Percentiles rank a stretch among this genome's conserved stretches.
Evolutionary conservation across 2,888 invertebrate species (phyloP).

Genomic region (Heliconius charithonia): DNA sequence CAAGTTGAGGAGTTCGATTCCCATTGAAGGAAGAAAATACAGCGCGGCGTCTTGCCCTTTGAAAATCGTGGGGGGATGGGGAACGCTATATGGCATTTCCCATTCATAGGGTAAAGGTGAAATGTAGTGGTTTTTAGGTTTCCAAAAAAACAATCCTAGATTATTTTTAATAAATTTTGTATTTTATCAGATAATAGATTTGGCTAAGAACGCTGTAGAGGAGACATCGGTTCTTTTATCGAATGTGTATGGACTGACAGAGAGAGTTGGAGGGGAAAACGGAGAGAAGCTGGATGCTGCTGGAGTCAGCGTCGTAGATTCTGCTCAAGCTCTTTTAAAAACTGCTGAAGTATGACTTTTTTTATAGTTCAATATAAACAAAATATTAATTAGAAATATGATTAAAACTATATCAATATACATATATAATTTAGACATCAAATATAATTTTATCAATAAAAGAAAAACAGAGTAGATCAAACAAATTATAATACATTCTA

Average conservation of each 20-base stretch:
- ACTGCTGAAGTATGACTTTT: slow-evolving; percentile 53
- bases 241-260: slow-evolving; percentile 49
- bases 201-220: slow-evolving; percentile 45
- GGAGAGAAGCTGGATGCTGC: slow-evolving; percentile 45
- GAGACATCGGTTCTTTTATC: slow-evolving; percentile 49
- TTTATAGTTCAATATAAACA: background rate
- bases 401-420: background rate
- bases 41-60: background rate
- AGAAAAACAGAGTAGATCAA: background rate
- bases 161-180: background rate
- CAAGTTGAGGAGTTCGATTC: background rate
- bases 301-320: slow-evolving; percentile 50
- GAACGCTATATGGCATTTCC: no score
- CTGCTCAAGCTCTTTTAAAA: slow-evolving; percentile 50
- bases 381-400: background rate
- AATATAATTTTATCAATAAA: background rate
- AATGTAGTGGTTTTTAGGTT: no score
- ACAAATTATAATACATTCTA: background rate
- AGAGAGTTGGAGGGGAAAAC: slow-evolving; percentile 40
- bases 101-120: no score
- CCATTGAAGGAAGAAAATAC: background rate
- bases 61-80: no score
- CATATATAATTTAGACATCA: background rate
- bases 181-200: slow-evolving; percentile 46
- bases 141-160: background rate